Conservation (phyloP, 1,140 invertebrate species). For the Brachionus plicatilis region DNA sequence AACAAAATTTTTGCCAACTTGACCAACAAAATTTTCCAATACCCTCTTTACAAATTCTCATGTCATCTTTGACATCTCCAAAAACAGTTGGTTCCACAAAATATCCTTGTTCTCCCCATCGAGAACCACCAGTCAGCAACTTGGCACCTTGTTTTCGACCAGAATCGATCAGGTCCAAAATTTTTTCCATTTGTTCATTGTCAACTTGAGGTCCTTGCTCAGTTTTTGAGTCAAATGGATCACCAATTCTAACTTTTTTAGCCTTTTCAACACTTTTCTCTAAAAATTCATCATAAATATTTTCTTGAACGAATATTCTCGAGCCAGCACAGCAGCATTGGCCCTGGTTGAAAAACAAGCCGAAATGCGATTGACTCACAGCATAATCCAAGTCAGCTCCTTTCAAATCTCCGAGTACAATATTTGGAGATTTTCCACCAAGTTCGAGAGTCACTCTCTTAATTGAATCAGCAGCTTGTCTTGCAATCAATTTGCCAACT, state of each 20-base stretch:
- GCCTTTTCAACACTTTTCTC: conserved; percentile 61
- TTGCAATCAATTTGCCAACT: conserved; percentile 70
- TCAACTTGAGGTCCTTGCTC: conserved; percentile 68
- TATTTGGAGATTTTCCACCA: conserved; percentile 80
- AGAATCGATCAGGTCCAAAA: conserved; percentile 57
- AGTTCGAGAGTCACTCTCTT: conserved; percentile 78
- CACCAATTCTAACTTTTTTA: conserved; percentile 67
- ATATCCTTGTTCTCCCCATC: conserved; percentile 59
- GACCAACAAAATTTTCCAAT: background rate
- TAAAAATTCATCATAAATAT: conserved; percentile 55
- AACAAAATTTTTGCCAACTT: background rate
- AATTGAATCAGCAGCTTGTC: conserved; percentile 69
- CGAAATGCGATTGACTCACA: conserved; percentile 73
- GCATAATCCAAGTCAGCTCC: conserved; percentile 60
- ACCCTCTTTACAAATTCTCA: conserved; percentile 77
- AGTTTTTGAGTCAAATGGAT: conserved; percentile 67
- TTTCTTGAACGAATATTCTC: conserved; percentile 52
- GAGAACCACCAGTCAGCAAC: conserved; percentile 59
- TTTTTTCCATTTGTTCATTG: conserved; percentile 56
- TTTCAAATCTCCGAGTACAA: conserved; percentile 68
- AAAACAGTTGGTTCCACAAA: conserved; percentile 89
- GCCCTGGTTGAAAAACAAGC: conserved; percentile 71
- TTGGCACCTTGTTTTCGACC: conserved; percentile 60
- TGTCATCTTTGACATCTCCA: conserved; percentile 79
- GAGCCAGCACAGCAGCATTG: conserved; percentile 52